Evolutionary conservation across 2,888 invertebrate genomes (phyloP), one percentile per base, ranked within the genome.

Genomic region (Augiades crinisus): DNA sequence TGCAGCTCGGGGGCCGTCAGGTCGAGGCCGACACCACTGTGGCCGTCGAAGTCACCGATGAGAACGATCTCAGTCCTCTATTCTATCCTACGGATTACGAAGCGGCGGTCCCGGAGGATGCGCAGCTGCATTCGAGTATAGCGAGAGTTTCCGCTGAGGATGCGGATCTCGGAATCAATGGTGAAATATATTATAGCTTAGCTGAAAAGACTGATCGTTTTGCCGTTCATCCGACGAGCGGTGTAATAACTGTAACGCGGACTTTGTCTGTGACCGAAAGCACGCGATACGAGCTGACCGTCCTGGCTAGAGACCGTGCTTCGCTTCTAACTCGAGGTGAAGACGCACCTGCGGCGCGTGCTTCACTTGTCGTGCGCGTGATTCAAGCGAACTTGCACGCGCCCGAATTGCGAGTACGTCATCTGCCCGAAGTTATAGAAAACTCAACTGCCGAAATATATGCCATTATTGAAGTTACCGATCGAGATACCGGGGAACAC

Each of bases 121-220:
- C 95, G 54, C 94, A 96, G 7, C 86, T 97, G 53, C 96, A 98
- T 81, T 92, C 93, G 50, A 96, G 94, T 75, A 92, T 98, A 53
- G 83, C 94, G 27, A 92, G 91, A 69, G 95, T 96, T 44, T 90
- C 93, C 24, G 99, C 99, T 0, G 98, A 97, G 70, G 99, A 99
- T 84, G 98, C 99, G 2, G 99, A 99, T 80, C 90, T 96, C 24
- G 99, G 99, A 2, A 91, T 97, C 65, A 99, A 99, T 80, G 98
- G 98, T 0, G 98, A 99, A 88, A 96, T 99, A 65, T 99, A 99
- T 86, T 99, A 98, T 86, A 98, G 97, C 77, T 94, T 99, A 68
- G 90, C 92, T 43, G 94, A 95, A 63, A 91, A 92, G 53, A 96
- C 94, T 36, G 94, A 95, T 70, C 94, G 93, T 66, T 99, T 99